Evolutionary conservation across 2,888 invertebrate genomes (phyloP).

Genomic region (Drosophila kuntzei): DNA sequence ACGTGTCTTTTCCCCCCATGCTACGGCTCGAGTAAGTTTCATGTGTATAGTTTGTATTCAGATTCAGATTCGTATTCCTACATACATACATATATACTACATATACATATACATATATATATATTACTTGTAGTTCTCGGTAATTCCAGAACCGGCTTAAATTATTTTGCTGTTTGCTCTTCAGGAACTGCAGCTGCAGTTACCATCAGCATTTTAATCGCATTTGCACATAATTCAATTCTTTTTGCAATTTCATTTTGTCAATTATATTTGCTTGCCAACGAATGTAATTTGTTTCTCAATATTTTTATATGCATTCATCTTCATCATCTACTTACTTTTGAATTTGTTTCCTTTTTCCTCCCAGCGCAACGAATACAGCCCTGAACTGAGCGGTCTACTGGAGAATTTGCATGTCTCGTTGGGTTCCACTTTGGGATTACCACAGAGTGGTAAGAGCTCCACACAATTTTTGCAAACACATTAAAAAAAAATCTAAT

Average conservation of each 20-base stretch:
- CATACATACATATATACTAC: constrained; percentile 2
- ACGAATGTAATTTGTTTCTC: constrained; percentile 49
- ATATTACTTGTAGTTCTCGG: constrained; percentile 33
- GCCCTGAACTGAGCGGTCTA: constrained; percentile 84
- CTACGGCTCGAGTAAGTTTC: constrained; percentile 81
- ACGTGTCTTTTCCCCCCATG: constrained; percentile 85
- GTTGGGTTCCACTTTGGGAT: constrained; percentile 84
- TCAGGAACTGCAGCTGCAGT: constrained; percentile 20
- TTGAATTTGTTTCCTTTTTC: not conserved
- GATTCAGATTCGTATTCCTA: constrained; percentile 21
- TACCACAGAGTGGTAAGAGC: constrained; percentile 84
- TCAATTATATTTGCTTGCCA: constrained; percentile 65
- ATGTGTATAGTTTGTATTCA: constrained; percentile 41
- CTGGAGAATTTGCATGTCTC: constrained; percentile 85
- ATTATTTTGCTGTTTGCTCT: constrained; percentile 62
- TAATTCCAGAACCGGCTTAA: constrained; percentile 65
- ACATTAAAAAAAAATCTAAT: not conserved
- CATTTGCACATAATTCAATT: constrained; percentile 77
- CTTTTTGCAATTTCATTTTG: constrained; percentile 69
- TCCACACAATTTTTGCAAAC: constrained; percentile 16
- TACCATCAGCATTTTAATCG: constrained; percentile 66
- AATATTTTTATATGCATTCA: constrained; percentile 34
- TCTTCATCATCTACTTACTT: constrained; percentile 5
- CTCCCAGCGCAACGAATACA: constrained; percentile 83
- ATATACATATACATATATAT: not conserved